Evolutionary conservation across 2,888 invertebrate species (phyloP), one percentile per base, ranked within the genome.

Genomic region (Blastobasis lacticolella): DNA sequence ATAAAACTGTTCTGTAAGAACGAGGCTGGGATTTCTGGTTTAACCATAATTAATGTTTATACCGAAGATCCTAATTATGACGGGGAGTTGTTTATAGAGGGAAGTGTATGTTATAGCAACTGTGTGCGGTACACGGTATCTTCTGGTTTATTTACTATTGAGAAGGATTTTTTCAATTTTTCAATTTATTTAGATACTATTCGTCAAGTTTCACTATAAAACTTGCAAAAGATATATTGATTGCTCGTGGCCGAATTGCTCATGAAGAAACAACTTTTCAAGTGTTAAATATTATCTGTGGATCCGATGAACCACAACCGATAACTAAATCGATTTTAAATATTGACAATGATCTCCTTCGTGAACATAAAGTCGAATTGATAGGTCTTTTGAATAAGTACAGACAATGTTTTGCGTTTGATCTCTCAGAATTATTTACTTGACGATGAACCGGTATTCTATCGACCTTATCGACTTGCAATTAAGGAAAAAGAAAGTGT

Each of bases 401-500:
- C 9, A 6, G 40, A 40, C 9, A 6, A 40, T 40, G 40, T 40
- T 40, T 40, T 9, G 40, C 40, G 6, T 40, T 40, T 40, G 40
- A 40, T 9, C 9, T 40, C 7, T 40, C 40, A 40, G 40, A 40
- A 9, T 40, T 40, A n/a, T n/a, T n/a, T n/a, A n/a, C n/a, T 48
- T 1, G 50, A 50, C 36, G n/a, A n/a, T n/a, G n/a, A n/a, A n/a
- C n/a, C n/a, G n/a, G n/a, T n/a, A n/a, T n/a, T 3, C 23, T 57
- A 57, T 23, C 47, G 51, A 10, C 54, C 57, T 3, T 57, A 57
- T 37, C 36, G 56, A 9, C 44, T 57, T 37, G 45, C 56, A 5
- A 48, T 45, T 37, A 54, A 36, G 8, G 56, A 57, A 51, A 50
- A 54, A 4, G 49, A 45, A 6, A 41, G 38, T 5, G 57, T 57